Base-by-base conservation (phyloP, 2,888 invertebrate genomes). In the Drosophila algonquin region DNA sequence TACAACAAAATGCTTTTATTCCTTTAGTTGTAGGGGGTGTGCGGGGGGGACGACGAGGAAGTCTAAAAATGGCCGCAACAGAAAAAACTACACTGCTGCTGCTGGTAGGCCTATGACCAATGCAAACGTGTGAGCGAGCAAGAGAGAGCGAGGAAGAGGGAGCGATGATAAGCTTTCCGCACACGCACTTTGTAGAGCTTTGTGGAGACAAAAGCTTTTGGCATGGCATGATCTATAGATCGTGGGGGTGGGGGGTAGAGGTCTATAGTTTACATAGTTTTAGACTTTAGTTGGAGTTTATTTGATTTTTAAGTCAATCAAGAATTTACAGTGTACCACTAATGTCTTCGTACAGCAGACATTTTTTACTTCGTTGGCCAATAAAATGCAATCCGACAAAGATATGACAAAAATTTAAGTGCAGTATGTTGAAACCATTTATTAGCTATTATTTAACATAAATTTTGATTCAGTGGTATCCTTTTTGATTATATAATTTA, bases 111-210 rank as follows among this genome's bases (percentile, higher is more conserved):
- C 61, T 56, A 65, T 62, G 54, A 24, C 60, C 32, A 64, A 46
- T 64, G 56, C 78, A 80, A 77, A 74, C 76, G 64, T 74, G 64
- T 61, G 60, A 63, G 60, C 40, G 51, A 32, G 60, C 40, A 48
- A 32, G 58, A 58, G 58, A 40, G 32, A 65, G 45, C 30, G 50
- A 67, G 53, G 0, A 0, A 21, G 21, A 21, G 3, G 50, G 14
- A 45, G 45, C 16, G 16, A 9, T n/a, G 53, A 32, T 24, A 18
- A 68, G 74, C 75, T 73, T 50, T 61, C 16, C 44, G 45, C 68
- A 77, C 68, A 77, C 80, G 68, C 83, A 81, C 70, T 69, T 18
- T 53, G n/a, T 7, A 9, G 27, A 85, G 87, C 85, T 82, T 75
- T 52, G n/a, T 6, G 6, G 32, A n/a, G 32, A n/a, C 48, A 64